Percentiles rank a stretch among this genome's conserved stretches.
These are phyloP conservation scores for Labroides dimidiatus DNA, from an alignment of 2,797 vertebrate genomes.

Conservation along the genomic window DNA sequence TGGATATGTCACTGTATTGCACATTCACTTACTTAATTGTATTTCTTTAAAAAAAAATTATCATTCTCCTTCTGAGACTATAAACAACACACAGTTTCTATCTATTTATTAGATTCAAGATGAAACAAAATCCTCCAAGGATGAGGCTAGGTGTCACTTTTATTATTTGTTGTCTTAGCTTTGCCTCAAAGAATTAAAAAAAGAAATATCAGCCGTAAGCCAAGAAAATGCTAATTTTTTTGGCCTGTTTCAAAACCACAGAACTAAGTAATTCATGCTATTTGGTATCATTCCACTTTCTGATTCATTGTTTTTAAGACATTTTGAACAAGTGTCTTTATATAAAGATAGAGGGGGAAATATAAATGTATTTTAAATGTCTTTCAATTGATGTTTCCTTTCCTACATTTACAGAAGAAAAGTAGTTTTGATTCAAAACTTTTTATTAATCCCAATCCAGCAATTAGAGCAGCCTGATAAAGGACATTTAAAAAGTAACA, in stretches of 20 bases:
- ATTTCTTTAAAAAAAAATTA: not conserved
- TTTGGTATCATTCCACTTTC: too few species aligned
- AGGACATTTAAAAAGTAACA: too few species aligned
- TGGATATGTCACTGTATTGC: not conserved
- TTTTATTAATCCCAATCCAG: too few species aligned
- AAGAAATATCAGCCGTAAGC: not conserved
- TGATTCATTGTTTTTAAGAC: not conserved
- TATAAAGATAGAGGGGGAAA: too few species aligned
- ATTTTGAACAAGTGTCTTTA: not conserved
- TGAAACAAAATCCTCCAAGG: not conserved
- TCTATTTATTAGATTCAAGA: not conserved
- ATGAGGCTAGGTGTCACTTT: not conserved
- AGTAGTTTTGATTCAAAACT: too few species aligned
- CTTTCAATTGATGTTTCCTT: not conserved
- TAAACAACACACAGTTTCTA: not conserved
- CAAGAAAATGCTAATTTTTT: not conserved
- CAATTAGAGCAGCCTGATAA: too few species aligned
- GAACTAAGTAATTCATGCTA: not conserved
- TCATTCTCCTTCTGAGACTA: not conserved
- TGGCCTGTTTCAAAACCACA: not conserved
- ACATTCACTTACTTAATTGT: slow-evolving; percentile 4
- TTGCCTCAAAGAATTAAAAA: not conserved
- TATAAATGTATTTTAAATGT: not conserved
- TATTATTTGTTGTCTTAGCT: not conserved
- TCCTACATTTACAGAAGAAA: too few species aligned